Percentiles rank a stretch among this genome's conserved stretches.
phyloP scores from a whole-genome alignment of 2,797 vertebrate genomes.

The Stomatorhinus walkeri region DNA sequence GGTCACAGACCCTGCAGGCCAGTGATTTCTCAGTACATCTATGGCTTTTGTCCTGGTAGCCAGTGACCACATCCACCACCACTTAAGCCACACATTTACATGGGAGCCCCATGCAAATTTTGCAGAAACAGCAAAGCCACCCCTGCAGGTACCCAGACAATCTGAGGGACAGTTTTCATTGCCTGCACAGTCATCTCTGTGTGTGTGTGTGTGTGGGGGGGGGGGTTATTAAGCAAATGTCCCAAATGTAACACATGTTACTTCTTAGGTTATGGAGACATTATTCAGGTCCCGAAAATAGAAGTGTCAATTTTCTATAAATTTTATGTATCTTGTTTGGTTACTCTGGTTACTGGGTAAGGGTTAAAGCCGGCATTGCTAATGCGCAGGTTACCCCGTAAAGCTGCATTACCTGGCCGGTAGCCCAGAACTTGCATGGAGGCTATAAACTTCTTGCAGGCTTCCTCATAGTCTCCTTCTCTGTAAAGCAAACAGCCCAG shows the following conservation, averaged over 20 bases:
- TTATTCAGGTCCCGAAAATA: neutral
- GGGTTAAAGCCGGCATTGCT: neutral
- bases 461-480: slow-evolving; percentile 80
- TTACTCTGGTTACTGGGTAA: neutral
- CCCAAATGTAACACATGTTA: neutral
- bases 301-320: neutral
- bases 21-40: slow-evolving; percentile 19
- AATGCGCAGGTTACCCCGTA: no score
- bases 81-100: slow-evolving; percentile 18
- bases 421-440: slow-evolving; percentile 81
- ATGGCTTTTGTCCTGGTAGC: neutral
- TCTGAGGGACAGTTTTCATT: neutral
- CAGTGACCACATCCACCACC: neutral
- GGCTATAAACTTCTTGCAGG: slow-evolving; percentile 71
- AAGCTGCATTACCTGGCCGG: slow-evolving; percentile 60
- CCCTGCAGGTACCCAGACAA: neutral
- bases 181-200: neutral
- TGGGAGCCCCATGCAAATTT: neutral
- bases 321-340: neutral
- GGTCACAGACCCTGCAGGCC: neutral
- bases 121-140: neutral
- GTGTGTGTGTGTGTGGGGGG: neutral
- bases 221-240: neutral
- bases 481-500: slow-evolving; percentile 84
- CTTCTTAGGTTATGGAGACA: neutral